Conservation (phyloP, 2,113 vertebrate species). For the Enhydra lutris region DNA sequence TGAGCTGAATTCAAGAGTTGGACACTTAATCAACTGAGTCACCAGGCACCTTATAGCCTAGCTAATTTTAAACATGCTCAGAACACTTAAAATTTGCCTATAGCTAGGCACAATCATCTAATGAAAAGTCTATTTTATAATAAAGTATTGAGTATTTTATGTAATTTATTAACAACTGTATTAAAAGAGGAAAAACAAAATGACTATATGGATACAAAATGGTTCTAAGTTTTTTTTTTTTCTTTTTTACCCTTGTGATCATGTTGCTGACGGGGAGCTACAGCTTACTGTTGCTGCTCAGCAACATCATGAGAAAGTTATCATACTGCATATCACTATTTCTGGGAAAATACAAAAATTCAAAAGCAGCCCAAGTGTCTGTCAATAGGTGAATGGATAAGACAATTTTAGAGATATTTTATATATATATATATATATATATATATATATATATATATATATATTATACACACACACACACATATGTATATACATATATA, state of each 20-base stretch:
- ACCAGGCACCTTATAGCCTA: neutral
- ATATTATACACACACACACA: accelerated
- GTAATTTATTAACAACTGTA: neutral
- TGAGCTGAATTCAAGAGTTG: no score
- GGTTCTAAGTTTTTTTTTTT: neutral
- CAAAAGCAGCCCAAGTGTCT: neutral
- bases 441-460: no score
- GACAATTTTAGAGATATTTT: neutral
- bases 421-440: no score
- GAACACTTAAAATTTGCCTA: neutral
- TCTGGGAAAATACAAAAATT: neutral
- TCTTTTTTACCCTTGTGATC: neutral
- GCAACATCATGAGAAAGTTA: neutral
- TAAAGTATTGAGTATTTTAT: neutral
- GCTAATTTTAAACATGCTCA: neutral
- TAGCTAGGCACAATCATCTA: neutral
- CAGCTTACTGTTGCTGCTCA: neutral
- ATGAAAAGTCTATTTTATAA: neutral
- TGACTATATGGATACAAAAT: neutral
- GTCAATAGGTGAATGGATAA: neutral
- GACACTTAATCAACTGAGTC: no score
- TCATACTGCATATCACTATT: neutral
- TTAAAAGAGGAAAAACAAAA: neutral
- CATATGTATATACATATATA: no score
- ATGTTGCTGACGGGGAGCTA: neutral